Evolutionary conservation across 2,888 invertebrate genomes (phyloP), one percentile per base, ranked within the genome.

Genomic region (Drosophila macrospina): DNA sequence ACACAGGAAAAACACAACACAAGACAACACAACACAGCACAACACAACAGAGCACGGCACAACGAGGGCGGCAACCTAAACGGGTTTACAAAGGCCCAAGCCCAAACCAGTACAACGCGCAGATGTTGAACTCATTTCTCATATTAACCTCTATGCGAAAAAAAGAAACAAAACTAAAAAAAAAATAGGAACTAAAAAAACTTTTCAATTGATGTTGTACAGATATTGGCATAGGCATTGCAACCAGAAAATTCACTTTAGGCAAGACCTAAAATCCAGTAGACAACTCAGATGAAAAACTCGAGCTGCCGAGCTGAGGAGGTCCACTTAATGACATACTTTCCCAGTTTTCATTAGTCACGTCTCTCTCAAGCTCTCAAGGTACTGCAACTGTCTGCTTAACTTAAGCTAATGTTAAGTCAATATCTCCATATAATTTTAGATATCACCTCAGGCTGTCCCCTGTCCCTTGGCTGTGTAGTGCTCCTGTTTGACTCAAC

Each of bases 51-150:
- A 55, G 34, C 34, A 55, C 11, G 69, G 59, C 63, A 70, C 60
- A 73, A 73, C 72, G 83, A 70, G 86, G 83, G 86, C 80, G 86
- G 86, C 72, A 86, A 79, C 86, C 76, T 73, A 86, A 81, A 81
- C 86, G 62, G 73, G 86, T 86, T 86, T 79, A 63, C 63, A 55
- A 41, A 67, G 60, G 65, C 68, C 74, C 48, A 66, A 68, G 50
- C 63, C 68, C 65, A 75, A 69, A 62, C 70, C 66, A 67, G 77
- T 77, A 77, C 45, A 76, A 65, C 63, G 70, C 72, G 62, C 83
- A 82, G 80, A 85, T 81, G 80, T 75, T 81, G 80, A 69, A 82
- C 83, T 79, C 75, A 81, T 82, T 81, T 69, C 69, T 75, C 63
- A 78, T 71, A 74, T 78, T 81, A 68, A 78, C 68, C 78, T 74